A percentile compares a stretch with the other conserved stretches of the same genome.
Evolutionary conservation across 30 jellyfish, hydroid and myxozoan genomes (phyloP).

Genomic region (Aurelia aurita complex sp. Pacific): DNA sequence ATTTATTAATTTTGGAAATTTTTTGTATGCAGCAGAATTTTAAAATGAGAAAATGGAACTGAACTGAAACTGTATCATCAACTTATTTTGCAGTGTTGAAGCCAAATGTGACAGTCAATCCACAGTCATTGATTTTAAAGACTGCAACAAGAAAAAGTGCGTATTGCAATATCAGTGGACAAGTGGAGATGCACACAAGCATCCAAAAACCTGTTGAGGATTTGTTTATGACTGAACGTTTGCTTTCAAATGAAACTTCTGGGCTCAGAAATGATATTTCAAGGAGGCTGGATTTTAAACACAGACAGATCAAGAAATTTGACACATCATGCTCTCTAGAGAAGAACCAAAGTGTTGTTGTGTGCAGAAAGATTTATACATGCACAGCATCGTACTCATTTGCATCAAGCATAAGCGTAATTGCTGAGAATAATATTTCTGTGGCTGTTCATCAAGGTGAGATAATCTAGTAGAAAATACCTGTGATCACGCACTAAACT

Average conservation of each 20-base stretch:
- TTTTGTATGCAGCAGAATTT: no score
- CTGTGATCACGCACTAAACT: no score
- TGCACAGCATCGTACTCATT: conserved; percentile 42
- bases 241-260: conserved; percentile 14
- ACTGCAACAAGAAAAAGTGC: not conserved
- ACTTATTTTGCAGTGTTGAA: conserved; percentile 9
- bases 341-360: conserved; percentile 3
- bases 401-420: not conserved
- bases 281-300: conserved; percentile 1
- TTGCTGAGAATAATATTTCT: not conserved
- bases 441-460: conserved; percentile 45
- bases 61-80: no score
- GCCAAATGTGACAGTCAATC: conserved; percentile 20
- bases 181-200: conserved; percentile 41
- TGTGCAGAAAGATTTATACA: conserved; percentile 31
- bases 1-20: no score
- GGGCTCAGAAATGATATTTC: conserved; percentile 37
- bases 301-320: not conserved
- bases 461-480: no score
- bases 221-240: not conserved
- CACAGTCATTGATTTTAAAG: not conserved
- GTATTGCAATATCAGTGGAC: conserved; percentile 53
- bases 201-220: conserved; percentile 12
- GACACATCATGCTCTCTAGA: conserved; percentile 18
- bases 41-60: no score